These are phyloP conservation scores for Eupithecia vulgata DNA, from an alignment of 2,888 invertebrate species.

Conservation along the genomic window DNA sequence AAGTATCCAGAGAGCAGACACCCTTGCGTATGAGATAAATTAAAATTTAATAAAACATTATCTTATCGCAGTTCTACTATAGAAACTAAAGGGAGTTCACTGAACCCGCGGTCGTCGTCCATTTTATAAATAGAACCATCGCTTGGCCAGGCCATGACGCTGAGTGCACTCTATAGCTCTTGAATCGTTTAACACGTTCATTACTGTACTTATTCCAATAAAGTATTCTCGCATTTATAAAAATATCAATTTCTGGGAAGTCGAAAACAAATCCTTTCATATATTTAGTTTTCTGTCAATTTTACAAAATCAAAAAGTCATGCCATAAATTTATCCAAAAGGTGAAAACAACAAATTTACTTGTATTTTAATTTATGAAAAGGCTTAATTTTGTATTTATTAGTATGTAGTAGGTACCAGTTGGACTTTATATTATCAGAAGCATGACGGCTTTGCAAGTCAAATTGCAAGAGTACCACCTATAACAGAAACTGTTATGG, in stretches of 20 bases:
- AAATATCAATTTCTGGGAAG: neutral
- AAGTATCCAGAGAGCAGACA: neutral
- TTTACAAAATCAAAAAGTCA: neutral
- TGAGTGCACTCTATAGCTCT: slow-evolving; percentile 53
- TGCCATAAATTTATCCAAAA: neutral
- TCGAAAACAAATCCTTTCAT: neutral
- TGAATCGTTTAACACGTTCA: slow-evolving; percentile 51
- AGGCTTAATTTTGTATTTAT: neutral
- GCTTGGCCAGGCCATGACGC: slow-evolving; percentile 60
- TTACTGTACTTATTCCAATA: neutral
- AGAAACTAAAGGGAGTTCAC: slow-evolving; percentile 57
- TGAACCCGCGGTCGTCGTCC: slow-evolving; percentile 62
- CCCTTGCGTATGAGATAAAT: slow-evolving; percentile 12
- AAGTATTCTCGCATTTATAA: neutral
- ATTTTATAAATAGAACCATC: slow-evolving; percentile 72
- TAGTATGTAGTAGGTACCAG: neutral
- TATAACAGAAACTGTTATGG: slow-evolving; percentile 39
- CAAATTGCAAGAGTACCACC: slow-evolving; percentile 41
- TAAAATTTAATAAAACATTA: slow-evolving; percentile 52
- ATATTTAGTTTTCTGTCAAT: neutral
- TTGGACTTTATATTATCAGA: neutral
- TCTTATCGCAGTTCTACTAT: slow-evolving; percentile 55
- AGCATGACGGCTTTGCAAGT: slow-evolving; percentile 1
- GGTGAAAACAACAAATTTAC: neutral
- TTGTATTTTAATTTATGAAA: neutral